phyloP scores from a whole-genome alignment of 2,797 vertebrate genomes.

The Spatula clypeata region DNA sequence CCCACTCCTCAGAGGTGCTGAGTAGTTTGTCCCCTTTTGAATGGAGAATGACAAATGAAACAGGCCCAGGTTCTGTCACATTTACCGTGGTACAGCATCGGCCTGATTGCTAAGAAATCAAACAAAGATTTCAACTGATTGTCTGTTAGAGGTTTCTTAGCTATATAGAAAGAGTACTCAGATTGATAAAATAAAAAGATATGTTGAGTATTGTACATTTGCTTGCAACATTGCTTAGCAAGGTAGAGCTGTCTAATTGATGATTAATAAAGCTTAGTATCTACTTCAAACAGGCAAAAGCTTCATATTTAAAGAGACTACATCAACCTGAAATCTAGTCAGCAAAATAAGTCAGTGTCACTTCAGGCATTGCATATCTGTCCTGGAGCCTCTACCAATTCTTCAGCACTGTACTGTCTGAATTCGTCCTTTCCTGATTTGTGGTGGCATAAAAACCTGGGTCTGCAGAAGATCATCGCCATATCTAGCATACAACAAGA shows the following conservation, averaged over 20 bases:
- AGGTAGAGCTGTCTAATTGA: not conserved
- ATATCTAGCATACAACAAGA: not conserved
- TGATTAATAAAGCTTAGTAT: not conserved
- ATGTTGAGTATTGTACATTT: not conserved
- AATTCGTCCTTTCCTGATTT: not conserved
- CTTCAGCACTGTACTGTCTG: not conserved
- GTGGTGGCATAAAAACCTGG: not conserved
- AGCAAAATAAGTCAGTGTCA: not conserved
- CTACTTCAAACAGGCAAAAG: not conserved
- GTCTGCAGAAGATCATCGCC: fast-evolving
- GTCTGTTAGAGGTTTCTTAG: not conserved
- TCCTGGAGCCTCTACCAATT: not conserved
- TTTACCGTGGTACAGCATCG: not conserved
- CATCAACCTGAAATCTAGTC: not conserved
- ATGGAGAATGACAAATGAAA: not conserved
- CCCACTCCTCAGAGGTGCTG: not conserved
- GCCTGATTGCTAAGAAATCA: not conserved
- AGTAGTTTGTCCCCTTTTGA: not conserved
- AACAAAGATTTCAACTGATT: not conserved
- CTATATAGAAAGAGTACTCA: not conserved
- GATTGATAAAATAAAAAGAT: not conserved
- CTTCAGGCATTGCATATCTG: not conserved
- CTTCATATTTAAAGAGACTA: not conserved
- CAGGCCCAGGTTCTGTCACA: not conserved
- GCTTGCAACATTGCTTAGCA: not conserved